Base-by-base conservation (phyloP, 2,113 vertebrate species). In the Proterorhinus semilunaris region DNA sequence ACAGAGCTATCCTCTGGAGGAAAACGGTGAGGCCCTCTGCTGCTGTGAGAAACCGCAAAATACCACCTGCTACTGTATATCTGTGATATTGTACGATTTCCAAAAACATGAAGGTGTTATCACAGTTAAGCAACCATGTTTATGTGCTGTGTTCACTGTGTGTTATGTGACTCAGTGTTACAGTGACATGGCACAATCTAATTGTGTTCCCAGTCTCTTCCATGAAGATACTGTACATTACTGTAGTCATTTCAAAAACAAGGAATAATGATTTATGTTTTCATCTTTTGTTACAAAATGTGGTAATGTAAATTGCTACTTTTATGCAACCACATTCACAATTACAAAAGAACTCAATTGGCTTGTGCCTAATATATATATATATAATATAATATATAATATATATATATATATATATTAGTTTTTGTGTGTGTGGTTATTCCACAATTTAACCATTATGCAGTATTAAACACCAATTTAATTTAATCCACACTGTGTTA, bases 1-100 rank as follows among this genome's bases (percentile, higher is more conserved):
- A 99, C 83, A 93, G 95, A 74, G 95, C 98, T 13, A 96, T 99
- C 82, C 94, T 99, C 72, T 99, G 98, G 98, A 95, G 96, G 76
- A 99, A 97, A 91, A 91, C 92, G 79, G 97, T 99, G 91, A 96
- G 95, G 86, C 27, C 10, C 7, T 55, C 62, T 42, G 58, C 16
- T 48, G 8, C 44, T 13, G 42, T 15, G 43, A 8, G 6, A 55
- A 36, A 36, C 27, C 2, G 27, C 53, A 55, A 1, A 21, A 55
- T 2, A 10, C 13, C 59, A 45, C 43, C 36, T 61, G 58, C 58
- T 44, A 44, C 11, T 44, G 58, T 61, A 15, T 44, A 61, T 44
- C 5, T 45, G 8, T 21, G 13, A 27, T 17, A 27, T 61, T n/a
- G 7, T 61, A 61, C 15, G 8, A 9, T 16, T 8, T 44, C 27